Base-by-base conservation (phyloP, 2,113 vertebrate species). In the Mus spicilegus region DNA sequence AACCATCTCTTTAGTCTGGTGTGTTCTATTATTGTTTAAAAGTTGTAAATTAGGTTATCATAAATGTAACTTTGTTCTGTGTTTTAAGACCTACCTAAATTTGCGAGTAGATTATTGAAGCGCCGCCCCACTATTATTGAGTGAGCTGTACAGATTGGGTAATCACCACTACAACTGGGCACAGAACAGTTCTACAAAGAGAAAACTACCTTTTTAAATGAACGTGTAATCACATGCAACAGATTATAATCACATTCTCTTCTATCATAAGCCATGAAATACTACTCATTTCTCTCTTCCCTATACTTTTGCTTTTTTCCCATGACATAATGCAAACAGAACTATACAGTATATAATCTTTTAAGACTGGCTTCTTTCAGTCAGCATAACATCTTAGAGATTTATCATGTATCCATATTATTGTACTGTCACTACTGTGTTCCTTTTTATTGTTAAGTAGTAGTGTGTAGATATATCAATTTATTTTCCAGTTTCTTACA, bases 361-460 rank as follows among this genome's bases (percentile, higher is more conserved):
- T 93, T 85, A 56, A 80, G 54, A 93, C 19, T 69, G 58, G 10
- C 30, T 96, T 93, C 87, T 96, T 96, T 81, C 51, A 87, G 12
- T 90, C 76, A 93, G 26, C 16, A n/a, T 86, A 46, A 80, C 39
- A 12, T 56, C 84, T 95, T 76, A 76, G n/a, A 91, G 67, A 89
- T 89, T 96, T 85, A 82, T 89, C 70, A 87, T 82, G 96, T 90
- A 86, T 76, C 70, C 20, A 82, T 49, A 39, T 82, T 70, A 28
- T 46, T 87, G 28, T 73, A 39, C 76, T 90, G 58, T 73, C 46
- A 69, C 54, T 87, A 67, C 3, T 69, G 70, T 86, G 33, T 72
- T 85, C 9, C 63, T 87, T 94, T 93, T 77, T 70, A 63, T 81
- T 90, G 76, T 30, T 75, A n/a, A 94, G 2, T 26, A 90, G n/a